phyloP scores from a whole-genome alignment of 2,888 invertebrate genomes.

The Sinelater perroti region DNA sequence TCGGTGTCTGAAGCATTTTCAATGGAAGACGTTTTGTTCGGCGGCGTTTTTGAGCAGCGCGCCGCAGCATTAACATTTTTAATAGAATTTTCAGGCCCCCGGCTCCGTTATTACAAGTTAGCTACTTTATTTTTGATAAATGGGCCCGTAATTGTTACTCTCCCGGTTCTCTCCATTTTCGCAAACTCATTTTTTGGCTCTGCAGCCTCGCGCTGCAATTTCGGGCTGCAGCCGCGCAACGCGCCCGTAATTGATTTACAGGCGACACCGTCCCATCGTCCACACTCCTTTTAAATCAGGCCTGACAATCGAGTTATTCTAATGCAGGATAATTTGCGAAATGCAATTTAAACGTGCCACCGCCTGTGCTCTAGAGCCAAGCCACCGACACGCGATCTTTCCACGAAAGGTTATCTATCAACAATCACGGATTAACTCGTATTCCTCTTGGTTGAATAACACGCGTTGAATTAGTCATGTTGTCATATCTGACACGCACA shows the following conservation, averaged over 20 bases:
- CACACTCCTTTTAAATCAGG: constrained; percentile 25
- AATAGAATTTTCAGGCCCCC: neutral
- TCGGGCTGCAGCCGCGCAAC: neutral
- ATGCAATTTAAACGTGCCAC: constrained; percentile 22
- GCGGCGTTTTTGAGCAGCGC: neutral
- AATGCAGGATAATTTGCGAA: constrained; percentile 29
- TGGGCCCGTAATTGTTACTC: no score
- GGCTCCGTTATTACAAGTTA: no score
- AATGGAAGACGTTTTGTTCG: constrained; percentile 9
- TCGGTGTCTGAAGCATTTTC: constrained; percentile 13
- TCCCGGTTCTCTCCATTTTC: no score
- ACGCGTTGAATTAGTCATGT: constrained; percentile 5
- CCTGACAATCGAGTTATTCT: constrained; percentile 11
- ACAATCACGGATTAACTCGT: constrained; percentile 10
- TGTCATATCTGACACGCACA: constrained; percentile 24
- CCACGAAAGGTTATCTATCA: constrained; percentile 8
- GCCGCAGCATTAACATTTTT: constrained; percentile 3
- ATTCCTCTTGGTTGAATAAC: constrained; percentile 11
- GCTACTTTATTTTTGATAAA: no score
- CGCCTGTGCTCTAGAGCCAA: constrained; percentile 9
- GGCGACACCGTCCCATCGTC: constrained; percentile 19
- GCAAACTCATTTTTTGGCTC: no score
- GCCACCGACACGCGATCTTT: constrained; percentile 21
- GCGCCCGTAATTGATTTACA: constrained; percentile 20
- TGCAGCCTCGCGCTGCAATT: neutral